These are phyloP conservation scores for Cephus runcator DNA, from an alignment of 2,888 invertebrate genomes.

Conservation along the genomic window DNA sequence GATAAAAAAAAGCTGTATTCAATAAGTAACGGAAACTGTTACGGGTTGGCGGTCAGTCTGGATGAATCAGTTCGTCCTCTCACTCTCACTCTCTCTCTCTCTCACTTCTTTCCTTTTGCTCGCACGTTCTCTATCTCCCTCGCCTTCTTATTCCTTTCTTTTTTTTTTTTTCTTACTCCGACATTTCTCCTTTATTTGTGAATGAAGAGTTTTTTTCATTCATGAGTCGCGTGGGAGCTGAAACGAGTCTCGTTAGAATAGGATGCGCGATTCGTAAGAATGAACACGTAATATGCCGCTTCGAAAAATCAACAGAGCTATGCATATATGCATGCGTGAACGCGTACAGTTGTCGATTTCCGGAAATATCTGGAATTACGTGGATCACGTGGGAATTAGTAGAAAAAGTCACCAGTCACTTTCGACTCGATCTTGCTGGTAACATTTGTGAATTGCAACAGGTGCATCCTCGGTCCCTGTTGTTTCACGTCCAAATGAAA, in stretches of 20 bases:
- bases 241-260: conserved; percentile 7
- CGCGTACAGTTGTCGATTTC: background rate
- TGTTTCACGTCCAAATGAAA: background rate
- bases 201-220: conserved; percentile 23
- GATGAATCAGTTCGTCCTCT: background rate
- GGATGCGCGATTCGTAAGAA: background rate
- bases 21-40: background rate
- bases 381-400: background rate
- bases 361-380: background rate
- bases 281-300: background rate
- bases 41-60: background rate
- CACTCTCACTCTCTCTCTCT: background rate
- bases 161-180: conserved; percentile 20
- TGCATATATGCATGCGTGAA: conserved; percentile 6
- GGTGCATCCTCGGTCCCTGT: background rate
- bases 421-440: background rate
- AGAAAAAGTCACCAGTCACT: background rate
- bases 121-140: conserved; percentile 8
- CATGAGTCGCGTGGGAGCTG: conserved; percentile 11
- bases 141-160: conserved; percentile 7
- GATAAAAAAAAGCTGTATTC: background rate
- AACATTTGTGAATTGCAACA: background rate
- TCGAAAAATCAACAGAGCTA: background rate
- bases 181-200: conserved; percentile 10
- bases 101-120: conserved; percentile 12